A percentile compares a stretch with the other conserved stretches of the same genome.
Evolutionary conservation across 2,113 vertebrate species (phyloP).

Genomic region (Dinomys branickii): DNA sequence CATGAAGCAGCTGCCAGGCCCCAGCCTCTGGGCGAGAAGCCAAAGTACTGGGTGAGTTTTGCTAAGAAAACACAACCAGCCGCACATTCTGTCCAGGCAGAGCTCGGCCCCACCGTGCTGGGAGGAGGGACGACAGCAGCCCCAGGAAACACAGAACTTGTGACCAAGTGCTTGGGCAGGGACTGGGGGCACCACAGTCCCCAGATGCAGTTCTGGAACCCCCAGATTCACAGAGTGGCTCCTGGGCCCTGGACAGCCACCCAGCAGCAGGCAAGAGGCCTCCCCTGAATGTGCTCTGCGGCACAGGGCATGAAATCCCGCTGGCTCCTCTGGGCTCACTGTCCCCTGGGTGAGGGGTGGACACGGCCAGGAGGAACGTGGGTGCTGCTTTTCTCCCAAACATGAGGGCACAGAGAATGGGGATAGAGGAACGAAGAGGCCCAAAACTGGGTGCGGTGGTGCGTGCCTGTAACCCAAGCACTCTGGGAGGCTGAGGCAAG

Average conservation of each 20-base stretch:
- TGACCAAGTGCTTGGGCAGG: not conserved
- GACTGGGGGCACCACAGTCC: not conserved
- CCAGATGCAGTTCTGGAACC: not conserved
- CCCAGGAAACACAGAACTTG: not conserved
- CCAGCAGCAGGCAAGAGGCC: not conserved
- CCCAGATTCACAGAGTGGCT: not conserved
- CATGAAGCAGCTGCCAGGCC: not conserved
- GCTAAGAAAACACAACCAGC: constrained; percentile 35
- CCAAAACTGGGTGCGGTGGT: not conserved
- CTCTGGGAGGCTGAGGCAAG: not conserved
- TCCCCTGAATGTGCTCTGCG: not conserved
- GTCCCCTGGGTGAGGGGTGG: not conserved
- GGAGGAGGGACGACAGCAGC: not conserved
- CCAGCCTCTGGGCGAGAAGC: not conserved
- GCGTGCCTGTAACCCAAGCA: not conserved
- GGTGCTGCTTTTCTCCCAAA: not conserved
- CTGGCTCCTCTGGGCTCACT: not conserved
- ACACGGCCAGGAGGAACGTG: not conserved
- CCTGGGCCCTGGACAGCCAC: not conserved
- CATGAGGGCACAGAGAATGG: not conserved
- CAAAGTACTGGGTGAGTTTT: not conserved
- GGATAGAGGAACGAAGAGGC: not conserved
- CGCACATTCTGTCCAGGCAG: not conserved
- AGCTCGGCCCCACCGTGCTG: not conserved
- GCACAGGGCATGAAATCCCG: not conserved